Base-by-base conservation (phyloP, 2,113 vertebrate genomes). In the Tonatia bakeri region DNA sequence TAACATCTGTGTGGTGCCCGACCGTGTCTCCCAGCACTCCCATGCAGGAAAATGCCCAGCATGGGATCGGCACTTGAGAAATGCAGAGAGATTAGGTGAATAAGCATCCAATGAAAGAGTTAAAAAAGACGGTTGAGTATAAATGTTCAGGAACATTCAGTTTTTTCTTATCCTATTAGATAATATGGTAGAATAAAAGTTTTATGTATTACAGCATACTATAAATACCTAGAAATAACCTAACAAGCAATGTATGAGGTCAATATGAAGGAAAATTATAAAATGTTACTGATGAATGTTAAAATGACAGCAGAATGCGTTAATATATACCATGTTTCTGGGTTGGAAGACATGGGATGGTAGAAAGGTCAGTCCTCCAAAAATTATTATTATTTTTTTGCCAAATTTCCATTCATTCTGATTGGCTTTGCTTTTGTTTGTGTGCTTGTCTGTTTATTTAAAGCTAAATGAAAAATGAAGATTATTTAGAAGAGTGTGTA, bases 261-360 rank as follows among this genome's bases (percentile, higher is more conserved):
- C 33, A n/a, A 40, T 94, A 54, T 80, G 70, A 94, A 87, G 38
- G 84, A 75, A 94, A 90, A 61, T 14, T 45, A 50, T 90, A 84
- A 80, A 88, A 67, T 45, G 73, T 89, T 92, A 61, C 65, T 94
- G 59, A 14, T 50, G 19, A 82, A 72, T 64, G 52, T 92, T 95
- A 72, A 94, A 86, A 61, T 50, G 65, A 89, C 38, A 65, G 22
- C 72, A 87, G 50, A 67, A 83, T 73, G 40, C 56, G 64, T 88
- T 85, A 80, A 92, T 45, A 5, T 26, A 69, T 45, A 47, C 38
- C 33, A 47, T 84, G 31, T 94, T 90, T n/a, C 64, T 79, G 10
- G n/a, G 64, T 84, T 67, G 67, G 36, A 87, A 95, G 72, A 79
- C 72, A 36, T 33, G 5, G 15, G 82, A 87, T 76, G 77, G 8